Evolutionary conservation across 2,797 vertebrate genomes (phyloP).

Genomic region (Anguilla anguilla): DNA sequence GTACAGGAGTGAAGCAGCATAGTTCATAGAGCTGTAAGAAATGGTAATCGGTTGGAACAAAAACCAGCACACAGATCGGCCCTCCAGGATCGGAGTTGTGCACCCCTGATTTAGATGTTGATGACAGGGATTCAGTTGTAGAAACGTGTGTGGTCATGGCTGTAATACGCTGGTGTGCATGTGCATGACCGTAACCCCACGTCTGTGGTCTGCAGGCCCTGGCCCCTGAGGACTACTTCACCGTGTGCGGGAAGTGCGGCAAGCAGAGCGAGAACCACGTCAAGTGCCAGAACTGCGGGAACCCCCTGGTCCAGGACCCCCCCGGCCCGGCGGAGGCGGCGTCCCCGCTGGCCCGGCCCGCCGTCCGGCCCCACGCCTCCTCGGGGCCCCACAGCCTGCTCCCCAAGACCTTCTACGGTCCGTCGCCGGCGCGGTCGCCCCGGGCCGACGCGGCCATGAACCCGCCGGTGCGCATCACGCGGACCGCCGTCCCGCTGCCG

Average conservation of each 20-base stretch:
- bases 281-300: slow-evolving; percentile 79
- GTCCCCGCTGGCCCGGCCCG: slow-evolving; percentile 75
- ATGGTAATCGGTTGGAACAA: no score
- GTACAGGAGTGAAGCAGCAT: no score
- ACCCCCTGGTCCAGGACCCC: slow-evolving; percentile 62
- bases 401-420: slow-evolving; percentile 81
- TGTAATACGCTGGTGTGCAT: background rate
- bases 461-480: slow-evolving; percentile 64
- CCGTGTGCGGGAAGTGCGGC: slow-evolving; percentile 77
- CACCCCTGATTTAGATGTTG: no score
- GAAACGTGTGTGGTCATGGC: background rate
- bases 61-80: no score
- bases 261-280: slow-evolving; percentile 74
- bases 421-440: slow-evolving; percentile 62
- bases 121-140: background rate
- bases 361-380: slow-evolving; percentile 79
- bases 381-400: slow-evolving; percentile 70
- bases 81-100: no score
- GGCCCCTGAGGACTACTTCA: slow-evolving; percentile 66
- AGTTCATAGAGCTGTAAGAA: no score
- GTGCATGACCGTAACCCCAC: background rate
- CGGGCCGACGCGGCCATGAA: slow-evolving; percentile 63
- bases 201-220: slow-evolving; percentile 61
- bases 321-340: slow-evolving; percentile 66
- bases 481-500: slow-evolving; percentile 68